Base-by-base conservation (phyloP, 2,797 vertebrate species). In the Anableps anableps region DNA sequence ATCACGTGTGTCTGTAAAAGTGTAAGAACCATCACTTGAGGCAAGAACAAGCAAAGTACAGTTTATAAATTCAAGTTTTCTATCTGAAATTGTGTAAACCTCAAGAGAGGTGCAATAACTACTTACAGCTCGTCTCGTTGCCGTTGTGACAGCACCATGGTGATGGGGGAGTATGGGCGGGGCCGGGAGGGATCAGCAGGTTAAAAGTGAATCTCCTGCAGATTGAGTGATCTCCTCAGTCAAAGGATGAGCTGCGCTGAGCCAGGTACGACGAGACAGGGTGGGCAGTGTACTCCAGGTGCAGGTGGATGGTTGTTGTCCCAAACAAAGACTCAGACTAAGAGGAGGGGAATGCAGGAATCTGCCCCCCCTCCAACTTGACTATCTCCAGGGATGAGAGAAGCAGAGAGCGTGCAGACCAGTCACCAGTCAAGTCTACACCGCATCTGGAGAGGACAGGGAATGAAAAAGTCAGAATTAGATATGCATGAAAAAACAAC, bases 141-240 rank as follows among this genome's bases (percentile, higher is more conserved):
- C 95, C 98, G 97, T 95, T 99, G 99, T 95, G 98, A 99, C 96
- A 99, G 97, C 97, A 99, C 99, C 99, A 99, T 99, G 89, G 95
- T 95, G 96, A 95, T 84, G 85, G 95, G 77, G 78, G 86, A 90
- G 94, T 95, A 94, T 95, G 94, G 94, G 82, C 55, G 31, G 90
- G 90, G 86, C 75, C 50, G 31, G 88, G 91, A 90, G 82, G 87
- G 90, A 82, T 89, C 90, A 83, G 89, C 83, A 72, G 77, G 87
- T 89, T 76, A 76, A 91, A 6, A 36, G 86, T 74, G 89, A 91
- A 82, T 85, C 87, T 89, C 89, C 93, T 95, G 95, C 83, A 96
- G 96, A 94, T 94, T 95, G 89, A 94, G 88, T 87, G 94, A 87
- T 96, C 96, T 96, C 94, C 95, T 95, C 93, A 78, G 85, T 86